Percentiles rank a stretch among this genome's conserved stretches.
phyloP scores from a whole-genome alignment of 2,888 invertebrate species.

The Caenorhabditis sp. region DNA sequence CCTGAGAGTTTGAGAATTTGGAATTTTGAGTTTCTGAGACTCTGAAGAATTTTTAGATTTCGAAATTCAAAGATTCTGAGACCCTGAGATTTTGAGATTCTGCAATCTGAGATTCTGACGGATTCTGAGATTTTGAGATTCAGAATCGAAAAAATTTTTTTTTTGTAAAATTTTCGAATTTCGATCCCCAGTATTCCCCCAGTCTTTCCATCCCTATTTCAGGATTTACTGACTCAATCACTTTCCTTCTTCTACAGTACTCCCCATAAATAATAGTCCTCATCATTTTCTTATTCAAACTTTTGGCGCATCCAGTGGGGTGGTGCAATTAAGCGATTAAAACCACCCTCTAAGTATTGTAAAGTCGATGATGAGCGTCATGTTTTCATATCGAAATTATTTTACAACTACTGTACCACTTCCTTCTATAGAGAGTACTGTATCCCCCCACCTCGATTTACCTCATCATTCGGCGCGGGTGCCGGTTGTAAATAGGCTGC shows the following conservation, averaged over 20 bases:
- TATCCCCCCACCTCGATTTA: constrained; percentile 28
- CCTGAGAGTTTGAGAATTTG: too few species aligned
- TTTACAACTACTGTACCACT: constrained; percentile 29
- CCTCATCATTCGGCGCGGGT: constrained; percentile 28
- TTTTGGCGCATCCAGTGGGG: background rate
- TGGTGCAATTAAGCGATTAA: constrained; percentile 38
- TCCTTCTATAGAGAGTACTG: background rate
- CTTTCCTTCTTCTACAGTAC: background rate
- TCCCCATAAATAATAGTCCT: background rate
- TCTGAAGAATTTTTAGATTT: too few species aligned
- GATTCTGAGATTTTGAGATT: too few species aligned
- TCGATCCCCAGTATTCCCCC: too few species aligned
- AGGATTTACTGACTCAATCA: background rate
- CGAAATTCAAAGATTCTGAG: too few species aligned
- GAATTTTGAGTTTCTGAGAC: too few species aligned
- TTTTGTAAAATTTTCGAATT: too few species aligned
- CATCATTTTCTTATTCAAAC: constrained; percentile 1
- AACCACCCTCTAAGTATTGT: background rate
- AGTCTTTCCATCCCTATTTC: background rate
- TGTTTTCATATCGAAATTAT: constrained; percentile 25
- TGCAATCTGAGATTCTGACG: too few species aligned
- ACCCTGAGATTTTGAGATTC: too few species aligned
- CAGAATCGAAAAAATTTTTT: too few species aligned
- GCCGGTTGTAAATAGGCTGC: constrained; percentile 41
- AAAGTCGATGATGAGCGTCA: constrained; percentile 27